These are phyloP conservation scores for Macrophya alboannulata DNA, from an alignment of 2,888 invertebrate species.

Conservation along the genomic window DNA sequence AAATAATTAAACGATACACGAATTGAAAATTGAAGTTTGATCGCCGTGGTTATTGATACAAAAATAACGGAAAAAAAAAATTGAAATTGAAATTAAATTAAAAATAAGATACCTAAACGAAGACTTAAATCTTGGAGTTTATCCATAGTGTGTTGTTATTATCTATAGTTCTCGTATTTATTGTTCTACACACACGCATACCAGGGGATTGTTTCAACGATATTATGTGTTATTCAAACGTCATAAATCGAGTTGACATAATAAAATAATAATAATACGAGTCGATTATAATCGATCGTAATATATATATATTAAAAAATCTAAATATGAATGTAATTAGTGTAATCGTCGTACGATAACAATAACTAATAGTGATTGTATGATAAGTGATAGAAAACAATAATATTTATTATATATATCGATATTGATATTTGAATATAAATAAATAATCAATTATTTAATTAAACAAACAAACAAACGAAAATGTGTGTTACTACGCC, in stretches of 20 bases:
- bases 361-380: background rate
- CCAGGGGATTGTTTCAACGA: background rate
- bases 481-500: conserved; percentile 77
- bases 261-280: background rate
- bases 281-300: background rate
- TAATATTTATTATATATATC: background rate
- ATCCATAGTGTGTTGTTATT: background rate
- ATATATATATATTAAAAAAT: too few species aligned
- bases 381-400: background rate
- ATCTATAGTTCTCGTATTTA: background rate
- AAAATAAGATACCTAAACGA: too few species aligned
- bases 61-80: background rate
- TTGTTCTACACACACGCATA: background rate
- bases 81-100: background rate
- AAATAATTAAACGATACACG: too few species aligned
- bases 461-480: background rate
- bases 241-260: background rate
- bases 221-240: background rate
- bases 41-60: background rate
- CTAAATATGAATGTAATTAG: background rate
- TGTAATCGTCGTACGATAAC: background rate
- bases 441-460: background rate
- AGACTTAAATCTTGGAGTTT: background rate
- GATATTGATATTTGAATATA: background rate
- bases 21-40: background rate